These are phyloP conservation scores for Myotis davidii DNA, from an alignment of 2,113 vertebrate genomes.

Conservation along the genomic window DNA sequence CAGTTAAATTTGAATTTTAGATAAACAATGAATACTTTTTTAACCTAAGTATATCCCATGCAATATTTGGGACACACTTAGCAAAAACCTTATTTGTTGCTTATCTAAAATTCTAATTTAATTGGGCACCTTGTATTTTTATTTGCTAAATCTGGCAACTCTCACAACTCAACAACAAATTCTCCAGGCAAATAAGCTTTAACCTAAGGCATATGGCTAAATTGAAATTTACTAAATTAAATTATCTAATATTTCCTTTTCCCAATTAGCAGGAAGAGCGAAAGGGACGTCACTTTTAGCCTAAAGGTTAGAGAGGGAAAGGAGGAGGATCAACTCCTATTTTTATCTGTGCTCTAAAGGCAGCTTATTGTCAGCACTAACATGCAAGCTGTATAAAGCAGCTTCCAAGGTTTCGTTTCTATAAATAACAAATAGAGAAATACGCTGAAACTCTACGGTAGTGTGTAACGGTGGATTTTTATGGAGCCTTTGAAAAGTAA, in stretches of 20 bases:
- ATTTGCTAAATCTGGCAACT: conserved; percentile 40
- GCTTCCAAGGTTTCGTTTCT: conserved; percentile 41
- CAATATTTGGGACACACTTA: neutral
- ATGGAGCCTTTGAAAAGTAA: conserved; percentile 54
- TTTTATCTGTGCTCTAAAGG: conserved; percentile 49
- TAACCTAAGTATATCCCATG: neutral
- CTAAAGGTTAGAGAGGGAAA: neutral
- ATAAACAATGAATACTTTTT: neutral
- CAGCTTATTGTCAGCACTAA: conserved; percentile 26
- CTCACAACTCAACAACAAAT: neutral
- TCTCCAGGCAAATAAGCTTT: neutral
- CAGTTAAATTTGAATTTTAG: conserved; percentile 22
- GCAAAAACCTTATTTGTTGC: neutral
- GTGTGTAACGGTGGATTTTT: conserved; percentile 10
- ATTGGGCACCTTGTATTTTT: neutral
- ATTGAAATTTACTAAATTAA: conserved; percentile 5
- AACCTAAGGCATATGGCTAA: neutral
- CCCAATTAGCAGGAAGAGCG: conserved; percentile 21
- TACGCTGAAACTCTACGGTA: neutral
- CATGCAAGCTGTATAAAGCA: conserved; percentile 17
- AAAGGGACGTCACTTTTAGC: conserved; percentile 33
- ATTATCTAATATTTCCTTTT: neutral
- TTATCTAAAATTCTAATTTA: conserved; percentile 34
- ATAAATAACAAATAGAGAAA: conserved; percentile 52
- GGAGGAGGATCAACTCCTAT: conserved; percentile 45